Conservation (phyloP, 2,113 vertebrate species). For the Zosterops lateralis region DNA sequence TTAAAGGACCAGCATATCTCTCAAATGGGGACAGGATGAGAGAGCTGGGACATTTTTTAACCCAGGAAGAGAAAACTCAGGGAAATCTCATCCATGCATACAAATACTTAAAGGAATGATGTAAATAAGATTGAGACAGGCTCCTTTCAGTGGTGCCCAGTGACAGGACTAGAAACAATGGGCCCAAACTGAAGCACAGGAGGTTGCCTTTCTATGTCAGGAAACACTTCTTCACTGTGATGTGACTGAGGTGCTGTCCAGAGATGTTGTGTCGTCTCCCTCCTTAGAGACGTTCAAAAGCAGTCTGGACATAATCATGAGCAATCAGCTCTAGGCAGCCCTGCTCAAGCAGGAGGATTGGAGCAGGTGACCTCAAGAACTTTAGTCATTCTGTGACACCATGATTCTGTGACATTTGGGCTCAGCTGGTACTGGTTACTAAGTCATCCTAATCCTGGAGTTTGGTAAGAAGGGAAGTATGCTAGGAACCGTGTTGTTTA, state of each 20-base stretch:
- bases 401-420: background rate
- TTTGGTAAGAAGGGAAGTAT: background rate
- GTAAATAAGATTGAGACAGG: background rate
- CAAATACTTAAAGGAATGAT: background rate
- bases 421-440: background rate
- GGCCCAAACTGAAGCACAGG: background rate
- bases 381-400: background rate
- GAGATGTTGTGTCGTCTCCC: background rate
- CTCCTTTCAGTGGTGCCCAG: background rate
- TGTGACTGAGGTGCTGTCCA: background rate
- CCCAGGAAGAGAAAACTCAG: background rate
- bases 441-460: background rate
- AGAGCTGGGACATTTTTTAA: background rate
- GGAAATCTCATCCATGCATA: background rate
- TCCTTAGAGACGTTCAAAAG: background rate
- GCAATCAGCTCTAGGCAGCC: background rate
- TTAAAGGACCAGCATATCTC: background rate
- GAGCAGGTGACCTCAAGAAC: background rate
- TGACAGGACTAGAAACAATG: background rate
- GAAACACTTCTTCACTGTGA: background rate
- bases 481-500: background rate
- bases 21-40: background rate
- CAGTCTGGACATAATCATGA: background rate
- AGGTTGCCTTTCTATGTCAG: background rate
- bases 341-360: background rate